These are phyloP conservation scores for Pseudochromis fuscus DNA, from an alignment of 2,797 vertebrate genomes.

Conservation along the genomic window DNA sequence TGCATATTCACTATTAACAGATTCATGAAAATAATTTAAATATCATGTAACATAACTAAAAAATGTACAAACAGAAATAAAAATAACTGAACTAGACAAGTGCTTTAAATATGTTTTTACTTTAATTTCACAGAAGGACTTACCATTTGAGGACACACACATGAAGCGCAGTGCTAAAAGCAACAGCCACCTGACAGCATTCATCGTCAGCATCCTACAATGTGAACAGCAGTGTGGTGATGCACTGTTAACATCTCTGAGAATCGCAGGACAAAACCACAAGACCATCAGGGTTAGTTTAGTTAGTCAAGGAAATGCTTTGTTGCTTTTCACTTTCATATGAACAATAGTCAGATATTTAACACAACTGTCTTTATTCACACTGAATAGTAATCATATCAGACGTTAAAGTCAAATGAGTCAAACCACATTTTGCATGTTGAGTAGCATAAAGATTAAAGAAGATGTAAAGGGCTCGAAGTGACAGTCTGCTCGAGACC, in stretches of 20 bases:
- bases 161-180: slow-evolving; percentile 43
- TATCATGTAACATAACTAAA: not conserved
- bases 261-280: slow-evolving; percentile 66
- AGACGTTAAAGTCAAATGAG: not conserved
- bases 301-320: not conserved
- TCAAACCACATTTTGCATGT: not conserved
- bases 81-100: not conserved
- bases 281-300: slow-evolving; percentile 18
- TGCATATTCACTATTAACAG: no score
- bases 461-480: not conserved
- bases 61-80: no score
- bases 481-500: not conserved
- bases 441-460: not conserved
- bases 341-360: not conserved
- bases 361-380: not conserved
- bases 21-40: not conserved
- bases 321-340: not conserved
- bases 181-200: slow-evolving; percentile 6
- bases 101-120: not conserved
- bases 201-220: slow-evolving; percentile 26
- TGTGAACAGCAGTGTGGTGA: not conserved
- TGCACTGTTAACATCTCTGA: not conserved
- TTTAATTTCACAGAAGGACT: slow-evolving; percentile 27
- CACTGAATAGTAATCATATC: not conserved
- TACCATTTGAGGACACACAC: slow-evolving; percentile 51